Percentiles rank a stretch among this genome's conserved stretches.
phyloP scores from a whole-genome alignment of 2,113 vertebrate species.

The Lepidiolamprologus cunningtoni region DNA sequence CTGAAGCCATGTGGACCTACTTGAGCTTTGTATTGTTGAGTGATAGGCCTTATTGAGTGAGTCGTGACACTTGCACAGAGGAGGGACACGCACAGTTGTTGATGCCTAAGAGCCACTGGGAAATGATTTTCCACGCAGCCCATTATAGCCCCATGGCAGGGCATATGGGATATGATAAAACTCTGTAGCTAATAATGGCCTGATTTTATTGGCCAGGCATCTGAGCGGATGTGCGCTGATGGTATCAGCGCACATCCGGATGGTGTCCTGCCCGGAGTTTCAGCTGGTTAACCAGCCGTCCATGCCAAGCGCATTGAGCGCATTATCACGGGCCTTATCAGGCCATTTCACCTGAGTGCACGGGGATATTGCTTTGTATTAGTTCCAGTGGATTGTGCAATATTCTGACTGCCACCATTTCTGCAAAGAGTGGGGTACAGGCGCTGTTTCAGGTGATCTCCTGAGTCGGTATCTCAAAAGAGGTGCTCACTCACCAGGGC shows the following conservation, averaged over 20 bases:
- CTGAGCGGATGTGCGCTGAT: not conserved
- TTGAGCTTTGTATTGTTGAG: not conserved
- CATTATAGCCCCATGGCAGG: not conserved
- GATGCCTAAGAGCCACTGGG: not conserved
- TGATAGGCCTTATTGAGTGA: not conserved
- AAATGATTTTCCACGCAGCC: not conserved
- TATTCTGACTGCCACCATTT: not conserved
- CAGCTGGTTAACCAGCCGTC: not conserved
- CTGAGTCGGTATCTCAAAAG: not conserved
- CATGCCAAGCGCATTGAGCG: not conserved
- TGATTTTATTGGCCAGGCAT: not conserved
- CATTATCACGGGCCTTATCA: not conserved
- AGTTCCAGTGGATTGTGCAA: fast-evolving
- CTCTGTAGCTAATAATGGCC: not conserved
- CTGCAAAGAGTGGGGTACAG: not conserved
- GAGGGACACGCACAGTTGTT: not conserved
- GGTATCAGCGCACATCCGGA: too few relatives aligned
- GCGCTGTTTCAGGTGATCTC: not conserved
- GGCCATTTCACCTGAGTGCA: not conserved
- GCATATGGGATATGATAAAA: not conserved
- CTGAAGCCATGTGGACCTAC: not conserved
- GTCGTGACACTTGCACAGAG: not conserved
- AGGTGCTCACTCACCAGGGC: not conserved
- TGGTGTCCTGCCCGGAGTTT: not conserved
- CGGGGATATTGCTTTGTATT: not conserved